Percentiles rank a stretch among this genome's conserved stretches.
Evolutionary conservation across 2,888 invertebrate genomes (phyloP).

Genomic region (Erebia palarica): DNA sequence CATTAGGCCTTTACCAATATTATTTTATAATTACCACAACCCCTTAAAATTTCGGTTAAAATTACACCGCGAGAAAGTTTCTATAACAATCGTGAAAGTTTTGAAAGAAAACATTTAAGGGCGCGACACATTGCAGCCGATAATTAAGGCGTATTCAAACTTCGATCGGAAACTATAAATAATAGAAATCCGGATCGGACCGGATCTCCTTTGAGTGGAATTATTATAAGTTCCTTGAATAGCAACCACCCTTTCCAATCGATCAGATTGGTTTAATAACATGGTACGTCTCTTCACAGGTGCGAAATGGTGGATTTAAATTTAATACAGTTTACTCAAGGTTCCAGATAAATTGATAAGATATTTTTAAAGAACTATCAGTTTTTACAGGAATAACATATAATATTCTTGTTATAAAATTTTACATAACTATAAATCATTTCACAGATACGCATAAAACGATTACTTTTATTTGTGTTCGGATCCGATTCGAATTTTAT

Average conservation of each 20-base stretch:
- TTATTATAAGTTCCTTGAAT: constrained; percentile 71
- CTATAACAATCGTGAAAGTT: constrained; percentile 62
- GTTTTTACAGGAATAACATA: too few relatives aligned
- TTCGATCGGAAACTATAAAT: constrained; percentile 80
- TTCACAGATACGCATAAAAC: too few relatives aligned
- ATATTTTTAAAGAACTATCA: background rate
- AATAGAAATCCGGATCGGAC: constrained; percentile 76
- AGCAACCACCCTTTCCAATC: constrained; percentile 77
- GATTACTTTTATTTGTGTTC: too few relatives aligned
- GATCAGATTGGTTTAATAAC: constrained; percentile 78
- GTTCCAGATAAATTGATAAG: background rate
- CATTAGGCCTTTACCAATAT: constrained; percentile 18
- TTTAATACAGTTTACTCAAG: background rate
- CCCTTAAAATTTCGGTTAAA: constrained; percentile 22
- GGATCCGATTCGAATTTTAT: too few relatives aligned
- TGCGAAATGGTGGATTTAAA: constrained; percentile 40
- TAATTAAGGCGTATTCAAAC: constrained; percentile 82
- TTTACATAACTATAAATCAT: too few relatives aligned
- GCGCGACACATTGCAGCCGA: constrained; percentile 71
- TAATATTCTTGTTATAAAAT: too few relatives aligned
- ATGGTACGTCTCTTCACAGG: constrained; percentile 67
- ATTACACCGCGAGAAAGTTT: constrained; percentile 59
- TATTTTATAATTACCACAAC: constrained; percentile 48
- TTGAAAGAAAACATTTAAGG: constrained; percentile 61
- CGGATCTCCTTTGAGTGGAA: constrained; percentile 79